These are phyloP conservation scores for Austrofundulus limnaeus DNA, from an alignment of 2,113 vertebrate genomes.

Conservation along the genomic window DNA sequence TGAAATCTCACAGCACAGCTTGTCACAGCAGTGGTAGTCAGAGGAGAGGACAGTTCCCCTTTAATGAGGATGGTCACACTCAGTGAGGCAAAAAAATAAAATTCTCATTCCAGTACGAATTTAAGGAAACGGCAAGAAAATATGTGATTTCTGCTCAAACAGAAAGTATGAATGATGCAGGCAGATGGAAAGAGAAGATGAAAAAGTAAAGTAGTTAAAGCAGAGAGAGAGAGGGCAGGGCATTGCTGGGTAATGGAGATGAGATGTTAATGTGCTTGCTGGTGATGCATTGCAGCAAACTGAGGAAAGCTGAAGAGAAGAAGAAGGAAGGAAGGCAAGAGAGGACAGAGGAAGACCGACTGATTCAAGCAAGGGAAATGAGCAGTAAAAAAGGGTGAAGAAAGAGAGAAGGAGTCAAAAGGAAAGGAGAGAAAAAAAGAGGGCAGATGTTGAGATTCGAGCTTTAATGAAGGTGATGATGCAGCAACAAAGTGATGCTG, in stretches of 20 bases:
- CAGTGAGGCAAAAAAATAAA: conserved; percentile 4
- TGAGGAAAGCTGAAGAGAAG: conserved; percentile 42
- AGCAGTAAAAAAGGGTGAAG: conserved; percentile 11
- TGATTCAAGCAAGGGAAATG: conserved; percentile 21
- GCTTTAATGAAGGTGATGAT: conserved; percentile 46
- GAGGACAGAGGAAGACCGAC: conserved; percentile 21
- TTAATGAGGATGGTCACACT: conserved; percentile 36
- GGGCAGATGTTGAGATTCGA: conserved; percentile 19
- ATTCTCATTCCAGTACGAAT: background rate
- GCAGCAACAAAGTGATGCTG: conserved; percentile 38
- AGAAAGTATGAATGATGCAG: background rate
- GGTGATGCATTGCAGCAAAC: conserved; percentile 74
- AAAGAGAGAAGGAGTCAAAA: background rate
- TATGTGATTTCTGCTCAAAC: conserved; percentile 5
- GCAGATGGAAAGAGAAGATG: conserved; percentile 15
- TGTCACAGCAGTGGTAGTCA: conserved; percentile 38
- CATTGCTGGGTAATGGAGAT: conserved; percentile 62
- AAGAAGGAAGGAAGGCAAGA: conserved; percentile 26
- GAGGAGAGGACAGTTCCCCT: conserved; percentile 10
- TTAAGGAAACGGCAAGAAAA: conserved; percentile 9
- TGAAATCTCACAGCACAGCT: conserved; percentile 47
- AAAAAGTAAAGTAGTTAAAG: conserved; percentile 20
- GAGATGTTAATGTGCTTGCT: conserved; percentile 71
- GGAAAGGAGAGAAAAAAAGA: background rate
- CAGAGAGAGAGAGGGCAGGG: conserved; percentile 35